Base-by-base conservation (phyloP, 37 sponge, comb jelly and placozoan species). In the Hormiphora californensis region DNA sequence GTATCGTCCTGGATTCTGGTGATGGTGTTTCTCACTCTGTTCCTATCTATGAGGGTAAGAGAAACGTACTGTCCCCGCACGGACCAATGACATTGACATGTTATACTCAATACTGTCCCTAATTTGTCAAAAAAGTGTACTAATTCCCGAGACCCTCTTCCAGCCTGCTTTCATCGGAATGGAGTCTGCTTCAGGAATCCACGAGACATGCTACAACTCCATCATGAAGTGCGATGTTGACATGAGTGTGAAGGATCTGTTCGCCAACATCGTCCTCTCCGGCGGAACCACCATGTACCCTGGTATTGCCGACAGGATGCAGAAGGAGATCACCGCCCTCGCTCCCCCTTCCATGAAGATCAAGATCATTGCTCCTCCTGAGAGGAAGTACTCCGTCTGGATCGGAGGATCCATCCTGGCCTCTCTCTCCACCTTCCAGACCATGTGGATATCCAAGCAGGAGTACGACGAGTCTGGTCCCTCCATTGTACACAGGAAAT, bases 321-420 rank as follows among this genome's bases (percentile, higher is more conserved):
- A 91, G 85, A 91, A 91, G 87, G 89, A 89, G 85, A 86, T 91
- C 57, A 63, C 65, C 36, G 89, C 89, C 54, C 67, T 91, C 12
- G 88, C 89, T 51, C 91, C 91, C 23, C 87, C 88, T 53, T 59
- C 88, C 44, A 87, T 87, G 87, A 89, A 86, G 87, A 65, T 91
- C 86, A 89, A 91, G 90, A 87, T 89, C 54, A 87, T 89, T 68
- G 90, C 90, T 87, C 90, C 90, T 51, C 90, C 90, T n/a, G 90
- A 89, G 85, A 87, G 90, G 87, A 89, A 89, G 55, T 89, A 89
- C 90, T 87, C 87, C 87, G 90, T 87, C 59, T 89, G 90, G 90
- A 89, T 89, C 40, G 90, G 90, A 68, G 90, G 90, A 53, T 89
- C 90, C 87, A 89, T 89, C 87, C 62, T 89, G 68, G 90, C 68